Conservation (phyloP, 2,113 vertebrate species). For the Greenwoodochromis staneri region DNA sequence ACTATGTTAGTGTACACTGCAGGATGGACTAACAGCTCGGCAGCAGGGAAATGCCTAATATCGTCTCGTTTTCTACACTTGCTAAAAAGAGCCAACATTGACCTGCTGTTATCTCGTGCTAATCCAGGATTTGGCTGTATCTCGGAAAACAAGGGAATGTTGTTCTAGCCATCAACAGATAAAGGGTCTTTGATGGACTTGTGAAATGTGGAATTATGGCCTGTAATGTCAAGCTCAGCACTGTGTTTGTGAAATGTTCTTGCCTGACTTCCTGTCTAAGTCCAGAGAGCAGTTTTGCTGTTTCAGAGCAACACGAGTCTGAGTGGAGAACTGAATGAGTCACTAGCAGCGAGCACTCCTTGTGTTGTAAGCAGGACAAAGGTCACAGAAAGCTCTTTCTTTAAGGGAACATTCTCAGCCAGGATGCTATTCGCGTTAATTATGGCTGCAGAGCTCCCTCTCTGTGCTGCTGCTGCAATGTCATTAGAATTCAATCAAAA, state of each 20-base stretch:
- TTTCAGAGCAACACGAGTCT: background rate
- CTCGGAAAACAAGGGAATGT: background rate
- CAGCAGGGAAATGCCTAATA: background rate
- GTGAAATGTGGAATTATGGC: background rate
- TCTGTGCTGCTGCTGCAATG: background rate
- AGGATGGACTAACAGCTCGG: background rate
- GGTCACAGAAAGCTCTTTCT: background rate
- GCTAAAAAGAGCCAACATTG: background rate
- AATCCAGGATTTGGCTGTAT: background rate
- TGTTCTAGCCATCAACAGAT: background rate
- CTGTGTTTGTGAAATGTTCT: background rate
- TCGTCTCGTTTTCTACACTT: background rate
- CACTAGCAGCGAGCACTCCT: background rate
- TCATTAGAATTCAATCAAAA: background rate
- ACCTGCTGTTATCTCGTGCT: background rate
- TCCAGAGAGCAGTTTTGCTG: background rate
- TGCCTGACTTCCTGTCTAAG: background rate
- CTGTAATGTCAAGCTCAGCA: background rate
- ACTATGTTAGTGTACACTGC: background rate
- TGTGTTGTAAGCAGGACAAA: background rate
- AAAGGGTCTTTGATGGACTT: background rate
- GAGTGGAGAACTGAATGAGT: background rate
- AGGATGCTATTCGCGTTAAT: background rate
- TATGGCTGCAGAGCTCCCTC: background rate
- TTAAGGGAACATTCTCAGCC: background rate